Conservation (phyloP, 2,888 invertebrate species). For the Polydrusus cervinus region DNA sequence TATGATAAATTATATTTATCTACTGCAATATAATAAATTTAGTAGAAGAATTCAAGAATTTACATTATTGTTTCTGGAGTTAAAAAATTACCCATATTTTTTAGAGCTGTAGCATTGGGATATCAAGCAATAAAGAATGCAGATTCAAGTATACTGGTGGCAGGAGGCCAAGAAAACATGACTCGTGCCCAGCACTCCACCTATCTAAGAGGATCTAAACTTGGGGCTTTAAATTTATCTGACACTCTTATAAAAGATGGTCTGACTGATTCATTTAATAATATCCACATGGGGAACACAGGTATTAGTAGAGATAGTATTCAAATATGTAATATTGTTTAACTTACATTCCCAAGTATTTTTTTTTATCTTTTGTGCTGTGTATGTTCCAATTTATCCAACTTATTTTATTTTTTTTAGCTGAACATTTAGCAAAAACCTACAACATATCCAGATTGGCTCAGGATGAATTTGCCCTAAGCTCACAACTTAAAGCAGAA, state of each 20-base stretch:
- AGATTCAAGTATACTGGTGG: slow-evolving; percentile 80
- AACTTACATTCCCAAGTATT: too few species aligned
- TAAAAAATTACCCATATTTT: neutral
- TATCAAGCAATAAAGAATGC: slow-evolving; percentile 80
- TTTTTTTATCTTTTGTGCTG: too few species aligned
- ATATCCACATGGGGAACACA: slow-evolving; percentile 87
- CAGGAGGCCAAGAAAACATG: slow-evolving; percentile 91
- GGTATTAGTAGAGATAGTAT: slow-evolving; percentile 69
- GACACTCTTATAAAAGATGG: slow-evolving; percentile 83
- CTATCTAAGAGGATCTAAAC: slow-evolving; percentile 79
- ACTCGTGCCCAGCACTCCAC: slow-evolving; percentile 82
- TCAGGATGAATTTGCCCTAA: slow-evolving; percentile 81
- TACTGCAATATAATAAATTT: too few species aligned
- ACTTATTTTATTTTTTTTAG: slow-evolving; percentile 67
- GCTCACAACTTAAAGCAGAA: slow-evolving; percentile 80
- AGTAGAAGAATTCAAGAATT: too few species aligned
- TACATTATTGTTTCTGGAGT: too few species aligned
- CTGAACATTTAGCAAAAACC: slow-evolving; percentile 83
- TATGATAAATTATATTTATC: too few species aligned
- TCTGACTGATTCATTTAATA: slow-evolving; percentile 82
- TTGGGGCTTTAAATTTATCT: slow-evolving; percentile 77
- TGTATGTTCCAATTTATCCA: too few species aligned
- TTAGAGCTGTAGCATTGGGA: slow-evolving; percentile 79
- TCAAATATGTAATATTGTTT: slow-evolving; percentile 25
- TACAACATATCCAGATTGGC: slow-evolving; percentile 78